Evolutionary conservation across 2,797 vertebrate species (phyloP).

Genomic region (Myiotriccus ornatus): DNA sequence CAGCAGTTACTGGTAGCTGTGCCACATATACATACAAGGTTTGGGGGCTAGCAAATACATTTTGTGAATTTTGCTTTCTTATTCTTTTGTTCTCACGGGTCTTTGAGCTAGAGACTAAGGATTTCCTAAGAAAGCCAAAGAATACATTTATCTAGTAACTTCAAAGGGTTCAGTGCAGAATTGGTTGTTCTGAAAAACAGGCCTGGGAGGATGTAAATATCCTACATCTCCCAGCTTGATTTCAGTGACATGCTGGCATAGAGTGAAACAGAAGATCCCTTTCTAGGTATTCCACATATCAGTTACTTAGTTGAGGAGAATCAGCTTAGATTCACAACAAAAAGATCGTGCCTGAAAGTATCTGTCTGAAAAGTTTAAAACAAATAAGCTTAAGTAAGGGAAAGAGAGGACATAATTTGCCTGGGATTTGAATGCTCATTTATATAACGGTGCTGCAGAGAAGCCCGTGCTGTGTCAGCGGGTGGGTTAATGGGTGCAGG

Average conservation of each 20-base stretch:
- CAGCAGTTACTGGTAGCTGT: neutral
- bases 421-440: neutral
- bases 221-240: neutral
- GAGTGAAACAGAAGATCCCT: neutral
- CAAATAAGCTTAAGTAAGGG: neutral
- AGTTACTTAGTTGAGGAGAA: neutral
- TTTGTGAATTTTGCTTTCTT: neutral
- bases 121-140: neutral
- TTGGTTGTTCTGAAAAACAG: neutral
- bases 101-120: neutral
- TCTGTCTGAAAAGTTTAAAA: neutral
- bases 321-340: neutral
- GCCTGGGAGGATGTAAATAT: neutral
- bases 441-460: neutral
- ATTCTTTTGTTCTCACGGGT: neutral
- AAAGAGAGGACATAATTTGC: neutral
- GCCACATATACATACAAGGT: neutral
- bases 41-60: neutral
- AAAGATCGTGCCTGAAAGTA: neutral
- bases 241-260: neutral
- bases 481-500: neutral
- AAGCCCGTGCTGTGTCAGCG: neutral
- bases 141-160: neutral
- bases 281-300: neutral
- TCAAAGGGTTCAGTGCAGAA: neutral